A percentile compares a stretch with the other conserved stretches of the same genome.
These are phyloP conservation scores for Archocentrus centrarchus DNA, from an alignment of 2,113 vertebrate genomes.

Conservation along the genomic window DNA sequence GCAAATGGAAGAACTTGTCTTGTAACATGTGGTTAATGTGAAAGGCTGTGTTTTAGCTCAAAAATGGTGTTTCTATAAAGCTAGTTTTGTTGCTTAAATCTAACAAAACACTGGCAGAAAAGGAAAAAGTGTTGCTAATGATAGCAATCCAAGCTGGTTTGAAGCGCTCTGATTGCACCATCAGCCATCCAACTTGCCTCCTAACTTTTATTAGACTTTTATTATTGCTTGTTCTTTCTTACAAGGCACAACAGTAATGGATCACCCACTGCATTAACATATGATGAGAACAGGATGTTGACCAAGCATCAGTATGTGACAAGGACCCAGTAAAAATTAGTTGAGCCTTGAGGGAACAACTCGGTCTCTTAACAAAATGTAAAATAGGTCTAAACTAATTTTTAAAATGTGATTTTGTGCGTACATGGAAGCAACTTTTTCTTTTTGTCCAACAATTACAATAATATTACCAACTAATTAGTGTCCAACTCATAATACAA, in stretches of 20 bases:
- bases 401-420: background rate
- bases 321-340: background rate
- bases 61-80: background rate
- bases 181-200: background rate
- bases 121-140: background rate
- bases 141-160: background rate
- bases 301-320: background rate
- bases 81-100: background rate
- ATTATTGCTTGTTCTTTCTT: background rate
- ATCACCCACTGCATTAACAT: background rate
- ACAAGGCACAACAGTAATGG: accelerated
- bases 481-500: background rate
- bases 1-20: background rate
- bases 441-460: background rate
- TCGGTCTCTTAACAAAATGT: background rate
- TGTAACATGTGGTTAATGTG: background rate
- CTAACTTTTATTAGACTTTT: background rate
- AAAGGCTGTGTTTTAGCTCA: background rate
- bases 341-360: background rate
- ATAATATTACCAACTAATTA: accelerated
- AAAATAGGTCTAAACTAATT: no score
- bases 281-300: background rate
- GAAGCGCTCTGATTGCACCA: background rate
- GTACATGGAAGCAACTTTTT: background rate
- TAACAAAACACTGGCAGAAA: background rate